These are phyloP conservation scores for Porites lutea DNA, from an alignment of 64 coral and sea anemone genomes.

Conservation along the genomic window DNA sequence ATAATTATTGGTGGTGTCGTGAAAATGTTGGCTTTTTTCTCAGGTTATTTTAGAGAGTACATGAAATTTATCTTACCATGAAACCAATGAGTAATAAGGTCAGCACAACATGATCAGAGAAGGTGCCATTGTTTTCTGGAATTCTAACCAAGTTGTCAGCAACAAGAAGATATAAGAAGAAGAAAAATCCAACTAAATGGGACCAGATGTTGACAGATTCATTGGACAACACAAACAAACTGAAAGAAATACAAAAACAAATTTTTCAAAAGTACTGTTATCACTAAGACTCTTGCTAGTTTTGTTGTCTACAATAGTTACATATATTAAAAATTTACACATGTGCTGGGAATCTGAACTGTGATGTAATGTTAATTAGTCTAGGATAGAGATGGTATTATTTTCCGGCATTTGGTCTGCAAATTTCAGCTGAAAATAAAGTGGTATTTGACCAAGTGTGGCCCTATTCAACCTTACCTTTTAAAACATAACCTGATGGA, in stretches of 20 bases:
- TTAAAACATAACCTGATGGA: slow-evolving; percentile 79
- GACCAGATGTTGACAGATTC: slow-evolving; percentile 94
- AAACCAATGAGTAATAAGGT: slow-evolving; percentile 76
- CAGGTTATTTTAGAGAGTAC: background rate
- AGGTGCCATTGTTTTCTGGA: slow-evolving; percentile 67
- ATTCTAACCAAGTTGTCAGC: slow-evolving; percentile 82
- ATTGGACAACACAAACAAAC: slow-evolving; percentile 90
- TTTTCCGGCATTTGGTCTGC: no score
- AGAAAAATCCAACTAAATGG: slow-evolving; percentile 84
- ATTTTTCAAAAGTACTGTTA: background rate
- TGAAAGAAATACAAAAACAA: slow-evolving; percentile 60
- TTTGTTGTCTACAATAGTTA: no score
- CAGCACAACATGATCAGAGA: slow-evolving; percentile 87
- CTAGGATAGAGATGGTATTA: no score
- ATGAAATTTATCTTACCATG: slow-evolving; percentile 48
- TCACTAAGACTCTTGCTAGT: no score
- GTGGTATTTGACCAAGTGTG: no score
- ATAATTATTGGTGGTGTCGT: no score
- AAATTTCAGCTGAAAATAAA: no score
- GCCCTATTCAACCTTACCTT: slow-evolving; percentile 58
- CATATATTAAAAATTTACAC: background rate
- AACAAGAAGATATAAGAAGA: slow-evolving; percentile 81
- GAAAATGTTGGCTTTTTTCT: no score
- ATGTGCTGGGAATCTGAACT: no score
- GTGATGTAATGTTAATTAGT: no score